Evolutionary conservation across 2,888 invertebrate genomes (phyloP).

Genomic region (Mythimna vitellina): DNA sequence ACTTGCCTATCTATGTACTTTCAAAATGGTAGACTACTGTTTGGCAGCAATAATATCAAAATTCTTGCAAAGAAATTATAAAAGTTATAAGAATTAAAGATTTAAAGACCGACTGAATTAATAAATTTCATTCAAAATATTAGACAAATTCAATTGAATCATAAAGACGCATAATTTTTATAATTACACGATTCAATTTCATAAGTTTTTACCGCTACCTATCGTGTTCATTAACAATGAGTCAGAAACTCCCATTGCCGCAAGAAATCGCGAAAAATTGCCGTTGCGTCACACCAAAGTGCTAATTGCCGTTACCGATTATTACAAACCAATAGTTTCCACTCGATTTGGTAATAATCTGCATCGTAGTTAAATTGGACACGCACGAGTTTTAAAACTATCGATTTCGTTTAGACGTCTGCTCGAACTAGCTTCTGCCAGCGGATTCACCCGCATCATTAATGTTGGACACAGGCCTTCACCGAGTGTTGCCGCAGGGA

Average conservation of each 20-base stretch:
- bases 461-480: too few species aligned
- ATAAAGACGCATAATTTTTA: background rate
- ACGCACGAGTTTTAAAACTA: conserved; percentile 65
- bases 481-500: too few species aligned
- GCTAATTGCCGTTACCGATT: conserved; percentile 85
- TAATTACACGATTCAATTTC: conserved; percentile 23
- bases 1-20: conserved; percentile 3
- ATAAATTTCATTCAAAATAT: background rate
- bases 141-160: background rate
- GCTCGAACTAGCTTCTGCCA: conserved; percentile 20
- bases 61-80: background rate
- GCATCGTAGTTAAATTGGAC: conserved; percentile 64
- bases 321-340: conserved; percentile 83
- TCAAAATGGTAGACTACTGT: background rate
- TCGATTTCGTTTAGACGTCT: conserved; percentile 56
- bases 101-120: background rate
- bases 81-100: background rate
- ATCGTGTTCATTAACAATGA: conserved; percentile 87
- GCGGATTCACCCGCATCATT: background rate
- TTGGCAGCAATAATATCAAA: background rate
- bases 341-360: conserved; percentile 77
- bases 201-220: conserved; percentile 52
- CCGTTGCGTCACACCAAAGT: conserved; percentile 80
- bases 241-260: conserved; percentile 79
- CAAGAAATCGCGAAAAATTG: conserved; percentile 85